Evolutionary conservation across 2,113 vertebrate species (phyloP), one percentile per base, ranked within the genome.

Genomic region (Microtus pennsylvanicus): DNA sequence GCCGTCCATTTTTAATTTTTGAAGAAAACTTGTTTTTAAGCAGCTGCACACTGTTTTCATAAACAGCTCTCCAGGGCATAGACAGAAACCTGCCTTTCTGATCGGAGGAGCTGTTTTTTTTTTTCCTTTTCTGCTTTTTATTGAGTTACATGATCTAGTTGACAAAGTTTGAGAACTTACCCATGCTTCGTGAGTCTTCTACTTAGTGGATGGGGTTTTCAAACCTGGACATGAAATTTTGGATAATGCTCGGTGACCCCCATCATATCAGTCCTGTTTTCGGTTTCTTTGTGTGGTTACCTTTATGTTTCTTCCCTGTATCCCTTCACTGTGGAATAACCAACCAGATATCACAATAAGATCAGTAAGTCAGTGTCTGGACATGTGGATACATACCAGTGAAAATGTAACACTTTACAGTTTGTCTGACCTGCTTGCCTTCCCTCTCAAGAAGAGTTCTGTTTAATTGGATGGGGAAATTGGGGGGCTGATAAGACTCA

Each of bases 121-220:
- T 77, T 50, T 47, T 13, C 42, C 90, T 76, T 92, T 91, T 70
- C 69, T 95, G 81, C 91, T 96, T 93, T 92, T 95, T 75, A 70
- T 65, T 87, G 74, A 35, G 80, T 86, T 89, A 19, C 10, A 1
- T 75, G 90, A 91, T 96, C 42, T 82, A 63, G 87, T 96, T 89
- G 90, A 82, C 90, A 35, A 87, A 38, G 24, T 74, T 90, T 93
- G 55, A 82, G 45, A 95, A 35, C 82, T 74, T 77, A 30, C 65
- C 38, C 5, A n/a, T 90, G 33, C 63, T 87, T 90, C 86, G 52
- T 95, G 38, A 33, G 30, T 85, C 55, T 58, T 97, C 42, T 93
- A 50, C 45, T 77, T 90, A 38, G 70, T 92, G 50, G 19, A 7
- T 42, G 0, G 81, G 61, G 50, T 70, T 94, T 74, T 47, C 26